Evolutionary conservation across 2,888 invertebrate species (phyloP), one percentile per base, ranked within the genome.

Genomic region (Microctonus aethiopoides): DNA sequence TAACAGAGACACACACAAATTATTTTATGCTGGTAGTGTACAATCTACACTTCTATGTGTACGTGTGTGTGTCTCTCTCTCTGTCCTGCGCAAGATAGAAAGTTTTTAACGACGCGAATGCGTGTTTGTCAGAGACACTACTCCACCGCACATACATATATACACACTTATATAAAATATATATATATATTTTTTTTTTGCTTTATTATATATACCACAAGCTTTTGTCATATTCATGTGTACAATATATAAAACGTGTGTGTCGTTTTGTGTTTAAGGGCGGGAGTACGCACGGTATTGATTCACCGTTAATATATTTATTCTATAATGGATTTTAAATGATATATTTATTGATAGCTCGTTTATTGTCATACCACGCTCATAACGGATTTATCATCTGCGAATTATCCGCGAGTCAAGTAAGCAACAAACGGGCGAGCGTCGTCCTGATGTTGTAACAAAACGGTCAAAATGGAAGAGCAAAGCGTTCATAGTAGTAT

Each of bases 381-480:
- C 63, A 68, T 71, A 61, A 24, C 32, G 22, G 34, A 29, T 39
- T 67, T 32, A 22, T 68, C 32, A 13, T 51, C 41, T 36, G 59
- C 51, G 34, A 61, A 51, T 57, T 24, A 41, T 64, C 41, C 59
- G 51, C 59, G 46, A 52, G 32, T 34, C 29, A 51, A n/a, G 36
- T 63, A n/a, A 41, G 36, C 22, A 65, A 51, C 60, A 59, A 69
- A 66, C 71, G 72, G 68, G 70, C 65, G 62, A 70, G 73, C n/a
- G n/a, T n/a, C 70, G 75, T 77, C 74, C 77, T 78, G 80, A 82
- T 82, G 77, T 80, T 81, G 81, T 83, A 84, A 84, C 82, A 78
- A 77, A 70, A 77, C 81, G 79, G 83, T 83, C 84, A 86, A 86
- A 85, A 86, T 86, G 86, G 86, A 86, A 84, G 86, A 85, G 82